A percentile compares a stretch with the other conserved stretches of the same genome.
phyloP scores from a whole-genome alignment of 2,888 invertebrate genomes.

The Melinaea menophilus region DNA sequence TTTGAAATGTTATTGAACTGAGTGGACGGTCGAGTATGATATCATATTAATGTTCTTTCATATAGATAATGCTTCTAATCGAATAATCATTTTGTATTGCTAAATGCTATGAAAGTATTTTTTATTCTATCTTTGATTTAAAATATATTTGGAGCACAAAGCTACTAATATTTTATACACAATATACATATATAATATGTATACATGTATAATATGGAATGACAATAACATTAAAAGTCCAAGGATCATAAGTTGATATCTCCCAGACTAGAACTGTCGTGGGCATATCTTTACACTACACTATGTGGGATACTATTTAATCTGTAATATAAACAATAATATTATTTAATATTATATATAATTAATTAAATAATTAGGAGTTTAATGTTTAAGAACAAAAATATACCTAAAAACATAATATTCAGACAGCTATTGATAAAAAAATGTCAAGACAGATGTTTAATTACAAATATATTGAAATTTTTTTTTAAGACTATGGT shows the following conservation, averaged over 20 bases:
- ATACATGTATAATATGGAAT: too few relatives aligned
- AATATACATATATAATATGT: too few relatives aligned
- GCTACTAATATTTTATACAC: too few relatives aligned
- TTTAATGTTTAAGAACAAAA: too few relatives aligned
- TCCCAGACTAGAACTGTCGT: slow-evolving; percentile 34
- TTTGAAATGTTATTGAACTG: slow-evolving; percentile 54
- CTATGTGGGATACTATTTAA: slow-evolving; percentile 28
- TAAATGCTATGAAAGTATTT: neutral
- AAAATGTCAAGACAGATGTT: too few relatives aligned
- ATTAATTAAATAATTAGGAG: too few relatives aligned
- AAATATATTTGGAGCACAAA: neutral
- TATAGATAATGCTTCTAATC: slow-evolving; percentile 22
- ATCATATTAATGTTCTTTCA: slow-evolving; percentile 20
- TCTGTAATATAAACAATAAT: neutral
- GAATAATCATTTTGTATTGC: slow-evolving; percentile 13
- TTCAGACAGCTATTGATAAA: too few relatives aligned
- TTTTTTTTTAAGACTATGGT: slow-evolving; percentile 43
- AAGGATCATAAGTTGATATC: slow-evolving; percentile 26
- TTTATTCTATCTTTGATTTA: slow-evolving; percentile 4
- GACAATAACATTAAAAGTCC: slow-evolving; percentile 12
- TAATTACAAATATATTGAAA: too few relatives aligned
- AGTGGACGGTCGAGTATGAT: slow-evolving; percentile 43
- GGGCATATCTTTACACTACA: slow-evolving; percentile 41
- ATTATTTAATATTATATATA: neutral
- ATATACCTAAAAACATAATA: too few relatives aligned